Evolutionary conservation across 2,797 vertebrate species (phyloP), one percentile per base, ranked within the genome.

Genomic region (Austrolebias charrua): DNA sequence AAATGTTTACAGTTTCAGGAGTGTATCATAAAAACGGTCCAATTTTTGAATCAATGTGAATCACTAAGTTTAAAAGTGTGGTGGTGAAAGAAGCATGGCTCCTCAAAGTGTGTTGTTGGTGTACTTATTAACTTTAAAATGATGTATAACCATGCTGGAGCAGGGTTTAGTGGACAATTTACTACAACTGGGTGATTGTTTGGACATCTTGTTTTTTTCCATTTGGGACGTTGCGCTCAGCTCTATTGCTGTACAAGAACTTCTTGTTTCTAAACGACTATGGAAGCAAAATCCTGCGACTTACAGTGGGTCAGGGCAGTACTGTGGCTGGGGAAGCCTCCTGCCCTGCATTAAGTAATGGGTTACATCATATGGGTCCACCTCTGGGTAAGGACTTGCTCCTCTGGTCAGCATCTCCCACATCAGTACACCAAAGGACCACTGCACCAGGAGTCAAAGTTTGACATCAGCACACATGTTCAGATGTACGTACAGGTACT

Each of bases 371-470:
- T 98, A 99, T 19, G 96, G 95, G 75, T 98, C 95, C 62, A 99
- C 93, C 31, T 94, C 95, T 0, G 96, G 90, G 72, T 98, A 99
- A 0, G 96, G 98, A 0, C 95, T 95, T 0, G 95, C 95, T 46
- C 98, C 98, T 69, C 98, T 93, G 0, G 98, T 99, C 89, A 99
- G 87, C 92, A 99, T 92, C 90, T 99, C 98, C 98, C 98, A 99
- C 82, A 98, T 92, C 73, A 99, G 85, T 51, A 99, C 94, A 19
- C 98, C 98, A 5, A 96, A 99, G 1, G 98, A 99, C 98, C 97
- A 99, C 98, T 99, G 89, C 56, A 73, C 33, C 10, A 55, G 11
- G 54, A 55, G n/a, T 13, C 19, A 57, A 63, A 1, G 13, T 51
- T 58, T 47, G 12, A 31, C 35, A 44, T 1, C 1, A 53, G 57